phyloP scores from a whole-genome alignment of 2,113 vertebrate species.

The Mugil cephalus region DNA sequence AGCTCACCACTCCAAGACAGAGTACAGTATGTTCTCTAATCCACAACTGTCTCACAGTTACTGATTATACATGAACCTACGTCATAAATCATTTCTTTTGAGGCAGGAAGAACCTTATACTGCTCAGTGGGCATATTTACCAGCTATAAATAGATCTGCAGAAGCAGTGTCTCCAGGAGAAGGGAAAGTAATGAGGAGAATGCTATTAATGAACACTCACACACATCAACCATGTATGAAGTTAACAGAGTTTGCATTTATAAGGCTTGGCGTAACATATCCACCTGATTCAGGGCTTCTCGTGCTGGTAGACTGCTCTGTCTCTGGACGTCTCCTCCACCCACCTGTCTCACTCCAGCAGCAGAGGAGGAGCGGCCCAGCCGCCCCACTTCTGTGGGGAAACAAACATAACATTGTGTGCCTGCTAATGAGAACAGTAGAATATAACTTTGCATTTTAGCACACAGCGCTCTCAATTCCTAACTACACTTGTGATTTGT shows the following conservation, averaged over 20 bases:
- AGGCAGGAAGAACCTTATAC: constrained; percentile 67
- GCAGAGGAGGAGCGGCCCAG: constrained; percentile 93
- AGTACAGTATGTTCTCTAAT: constrained; percentile 52
- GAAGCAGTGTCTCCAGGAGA: constrained; percentile 68
- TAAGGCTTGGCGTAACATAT: constrained; percentile 22
- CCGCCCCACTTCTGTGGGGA: constrained; percentile 88
- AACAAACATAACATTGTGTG: constrained; percentile 54
- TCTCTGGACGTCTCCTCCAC: constrained; percentile 85
- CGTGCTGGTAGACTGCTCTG: constrained; percentile 90
- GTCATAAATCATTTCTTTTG: constrained; percentile 62
- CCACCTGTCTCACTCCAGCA: constrained; percentile 90
- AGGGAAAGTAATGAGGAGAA: constrained; percentile 66
- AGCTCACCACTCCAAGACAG: constrained; percentile 69
- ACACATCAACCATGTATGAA: constrained; percentile 53
- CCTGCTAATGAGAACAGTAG: constrained; percentile 49
- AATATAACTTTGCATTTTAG: constrained; percentile 41
- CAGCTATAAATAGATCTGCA: constrained; percentile 80
- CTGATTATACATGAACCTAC: constrained; percentile 48
- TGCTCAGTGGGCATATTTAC: constrained; percentile 75
- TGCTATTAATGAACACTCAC: constrained; percentile 61
- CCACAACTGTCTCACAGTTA: constrained; percentile 36
- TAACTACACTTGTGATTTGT: not conserved
- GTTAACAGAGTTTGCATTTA: constrained; percentile 22
- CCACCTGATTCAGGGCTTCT: constrained; percentile 88
- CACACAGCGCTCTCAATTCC: constrained; percentile 15